Base-by-base conservation (phyloP, 2,113 vertebrate genomes). In the Leucosticte australis region DNA sequence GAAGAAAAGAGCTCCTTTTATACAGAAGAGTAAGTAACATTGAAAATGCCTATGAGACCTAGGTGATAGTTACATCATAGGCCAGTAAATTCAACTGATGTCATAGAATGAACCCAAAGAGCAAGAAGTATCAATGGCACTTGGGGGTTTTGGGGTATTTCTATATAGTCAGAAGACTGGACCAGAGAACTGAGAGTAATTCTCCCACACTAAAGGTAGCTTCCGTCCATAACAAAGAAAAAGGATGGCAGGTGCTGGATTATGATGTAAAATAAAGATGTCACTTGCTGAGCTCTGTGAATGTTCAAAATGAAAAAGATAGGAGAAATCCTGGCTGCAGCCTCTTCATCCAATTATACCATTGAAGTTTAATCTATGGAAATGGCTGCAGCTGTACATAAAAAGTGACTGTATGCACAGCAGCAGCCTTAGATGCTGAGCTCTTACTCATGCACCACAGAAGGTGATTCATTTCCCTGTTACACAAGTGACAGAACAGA, bases 371-470 rank as follows among this genome's bases (percentile, higher is more conserved):
- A 70, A 83, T 77, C 78, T 73, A 44, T 88, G 71, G 35, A 91
- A 94, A 91, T 55, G 22, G 55, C 75, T 91, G 87, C 90, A 96
- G 94, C 92, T 95, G 89, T 57, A 74, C 9, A 1, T 42, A 57
- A 79, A 81, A 86, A 91, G 74, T 53, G 68, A 88, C 35, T 65
- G 78, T 27, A 91, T 49, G 57, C 70, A 92, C 87, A 92, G 42
- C 10, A 10, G 55, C 67, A 65, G 52, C 55, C 68, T 90, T 47
- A 63, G 75, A 88, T 52, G 67, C 90, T 1, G 17, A 89, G 55
- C 69, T 94, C 57, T 94, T 92, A 75, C 56, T 92, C 73, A 44
- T 2, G 35, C 63, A 56, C 26, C 16, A 37, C 63, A 75, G 92
- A 89, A 50, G 26, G 81, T 46, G 65, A 91, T 69, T 89, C 63